phyloP scores from a whole-genome alignment of 2,888 invertebrate genomes.

The Nebria salina region DNA sequence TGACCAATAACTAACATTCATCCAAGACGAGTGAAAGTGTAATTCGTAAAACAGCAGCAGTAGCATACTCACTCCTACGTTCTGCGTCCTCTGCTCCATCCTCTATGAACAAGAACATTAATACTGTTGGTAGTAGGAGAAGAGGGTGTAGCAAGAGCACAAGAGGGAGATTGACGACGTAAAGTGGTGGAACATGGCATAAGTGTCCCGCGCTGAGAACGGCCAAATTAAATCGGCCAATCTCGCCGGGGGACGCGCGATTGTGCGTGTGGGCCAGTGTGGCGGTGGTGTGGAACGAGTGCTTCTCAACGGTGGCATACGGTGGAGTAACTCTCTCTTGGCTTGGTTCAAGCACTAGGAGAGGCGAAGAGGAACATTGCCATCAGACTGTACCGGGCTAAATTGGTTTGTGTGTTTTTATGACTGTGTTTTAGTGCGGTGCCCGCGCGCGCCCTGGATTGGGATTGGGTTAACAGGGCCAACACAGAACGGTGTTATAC shows the following conservation, averaged over 20 bases:
- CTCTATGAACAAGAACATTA: constrained; percentile 32
- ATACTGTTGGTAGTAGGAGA: constrained; percentile 27
- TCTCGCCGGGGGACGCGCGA: constrained; percentile 52
- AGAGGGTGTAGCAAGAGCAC: constrained; percentile 8
- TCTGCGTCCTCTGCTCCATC: constrained; percentile 5
- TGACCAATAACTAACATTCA: constrained; percentile 22
- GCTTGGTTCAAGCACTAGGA: constrained; percentile 32
- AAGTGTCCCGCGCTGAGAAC: constrained; percentile 59
- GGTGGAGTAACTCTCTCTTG: constrained; percentile 28
- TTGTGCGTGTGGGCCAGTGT: constrained; percentile 36
- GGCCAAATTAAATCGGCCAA: constrained; percentile 61
- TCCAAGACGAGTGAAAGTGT: neutral
- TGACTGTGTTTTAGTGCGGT: constrained; percentile 64
- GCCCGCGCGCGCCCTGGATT: constrained; percentile 63
- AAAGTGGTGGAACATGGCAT: constrained; percentile 47
- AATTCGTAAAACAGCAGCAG: constrained; percentile 8
- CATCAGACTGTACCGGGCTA: constrained; percentile 62
- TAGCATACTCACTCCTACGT: constrained; percentile 6
- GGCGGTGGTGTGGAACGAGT: constrained; percentile 29
- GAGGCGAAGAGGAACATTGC: constrained; percentile 51
- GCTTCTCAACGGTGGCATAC: constrained; percentile 28
- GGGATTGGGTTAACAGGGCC: constrained; percentile 63
- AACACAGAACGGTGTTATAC: constrained; percentile 57
- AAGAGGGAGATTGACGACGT: constrained; percentile 46
- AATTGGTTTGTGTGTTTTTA: constrained; percentile 66